A percentile compares a stretch with the other conserved stretches of the same genome.
These are phyloP conservation scores for Andrena bicolor DNA, from an alignment of 2,888 invertebrate genomes.

Conservation along the genomic window DNA sequence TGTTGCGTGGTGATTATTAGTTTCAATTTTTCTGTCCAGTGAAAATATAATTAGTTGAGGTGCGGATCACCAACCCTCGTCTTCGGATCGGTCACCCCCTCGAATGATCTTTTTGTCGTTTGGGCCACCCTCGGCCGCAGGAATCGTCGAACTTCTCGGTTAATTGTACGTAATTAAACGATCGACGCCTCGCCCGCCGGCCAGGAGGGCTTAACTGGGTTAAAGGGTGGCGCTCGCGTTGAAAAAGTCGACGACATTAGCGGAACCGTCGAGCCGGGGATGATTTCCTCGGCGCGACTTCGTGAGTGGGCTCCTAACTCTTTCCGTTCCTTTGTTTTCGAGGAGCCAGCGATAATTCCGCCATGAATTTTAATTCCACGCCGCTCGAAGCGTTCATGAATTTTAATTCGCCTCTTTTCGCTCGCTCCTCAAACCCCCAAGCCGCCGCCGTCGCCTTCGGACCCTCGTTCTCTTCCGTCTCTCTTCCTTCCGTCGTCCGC, in stretches of 20 bases:
- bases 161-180: conserved; percentile 37
- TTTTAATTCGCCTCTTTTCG: conserved; percentile 74
- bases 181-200: background rate
- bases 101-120: background rate
- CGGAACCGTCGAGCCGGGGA: conserved; percentile 49
- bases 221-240: conserved; percentile 17
- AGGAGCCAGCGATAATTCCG: conserved; percentile 74
- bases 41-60: background rate
- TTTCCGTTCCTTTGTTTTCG: conserved; percentile 73
- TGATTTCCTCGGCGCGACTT: conserved; percentile 64
- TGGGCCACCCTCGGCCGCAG: background rate
- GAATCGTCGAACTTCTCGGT: conserved; percentile 3
- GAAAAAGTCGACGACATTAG: conserved; percentile 43
- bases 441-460: conserved; percentile 11
- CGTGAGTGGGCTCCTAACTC: conserved; percentile 62
- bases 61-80: background rate
- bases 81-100: background rate
- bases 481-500: background rate
- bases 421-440: conserved; percentile 15
- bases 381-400: conserved; percentile 77
- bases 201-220: conserved; percentile 4
- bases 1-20: background rate
- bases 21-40: background rate
- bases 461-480: conserved; percentile 4
- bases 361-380: conserved; percentile 78